These are phyloP conservation scores for Lamellibrachia columna DNA, from an alignment of 2,888 invertebrate species.

Conservation along the genomic window DNA sequence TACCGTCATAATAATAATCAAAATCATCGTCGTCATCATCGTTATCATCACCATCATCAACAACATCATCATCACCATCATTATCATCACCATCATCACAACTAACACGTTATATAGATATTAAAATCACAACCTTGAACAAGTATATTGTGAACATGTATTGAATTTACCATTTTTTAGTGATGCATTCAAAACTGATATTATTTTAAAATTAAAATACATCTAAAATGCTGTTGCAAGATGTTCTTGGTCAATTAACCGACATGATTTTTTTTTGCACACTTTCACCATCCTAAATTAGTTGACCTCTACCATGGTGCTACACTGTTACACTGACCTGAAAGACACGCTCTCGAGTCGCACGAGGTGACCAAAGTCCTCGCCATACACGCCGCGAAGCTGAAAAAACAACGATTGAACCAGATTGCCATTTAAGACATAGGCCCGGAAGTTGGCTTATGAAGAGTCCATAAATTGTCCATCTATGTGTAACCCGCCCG, in stretches of 20 bases:
- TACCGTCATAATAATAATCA: too few relatives aligned
- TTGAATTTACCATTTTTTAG: too few relatives aligned
- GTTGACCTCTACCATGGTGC: background rate
- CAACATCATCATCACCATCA: too few relatives aligned
- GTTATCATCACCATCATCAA: too few relatives aligned
- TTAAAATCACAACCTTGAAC: background rate
- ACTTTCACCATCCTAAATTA: background rate
- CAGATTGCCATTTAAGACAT: too few relatives aligned
- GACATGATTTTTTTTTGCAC: background rate
- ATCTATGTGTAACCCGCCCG: too few relatives aligned
- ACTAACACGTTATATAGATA: background rate
- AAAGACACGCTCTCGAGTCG: slow-evolving; percentile 3
- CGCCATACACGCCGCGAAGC: background rate
- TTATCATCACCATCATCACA: too few relatives aligned
- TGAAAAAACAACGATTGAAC: background rate
- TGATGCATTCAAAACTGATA: background rate
- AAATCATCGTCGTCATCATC: too few relatives aligned
- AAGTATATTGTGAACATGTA: background rate
- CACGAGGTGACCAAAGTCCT: slow-evolving; percentile 16
- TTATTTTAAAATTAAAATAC: background rate
- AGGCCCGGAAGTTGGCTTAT: too few relatives aligned
- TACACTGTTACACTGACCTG: background rate
- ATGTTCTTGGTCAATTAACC: background rate
- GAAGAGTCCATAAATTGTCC: too few relatives aligned
- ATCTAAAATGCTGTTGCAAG: background rate